Evolutionary conservation across 2,113 vertebrate genomes (phyloP), one percentile per base, ranked within the genome.

Genomic region (Holacanthus passer): DNA sequence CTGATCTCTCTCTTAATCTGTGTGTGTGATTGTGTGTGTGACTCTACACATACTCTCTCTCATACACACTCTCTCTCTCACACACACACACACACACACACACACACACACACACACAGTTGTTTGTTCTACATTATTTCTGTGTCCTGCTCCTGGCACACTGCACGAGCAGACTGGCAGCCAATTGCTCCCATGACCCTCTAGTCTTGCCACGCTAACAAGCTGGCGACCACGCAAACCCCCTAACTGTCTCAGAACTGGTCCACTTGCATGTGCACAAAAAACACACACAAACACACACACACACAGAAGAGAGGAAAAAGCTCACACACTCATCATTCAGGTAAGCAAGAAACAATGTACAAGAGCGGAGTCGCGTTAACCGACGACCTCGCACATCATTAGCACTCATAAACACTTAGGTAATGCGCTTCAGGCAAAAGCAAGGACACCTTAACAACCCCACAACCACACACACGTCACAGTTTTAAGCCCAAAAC

Each of bases 131-230:
- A 81, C 90, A 82, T 92, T 93, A 93, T 92, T 94, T 93, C 92
- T 88, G 88, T 85, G 91, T 86, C 88, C 91, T 85, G 85, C 87
- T 93, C 77, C 93, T 94, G 94, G 89, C 93, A 92, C 82, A 52
- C 88, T 77, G 81, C 87, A 79, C 50, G 22, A 83, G 86, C 93
- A 89, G 90, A 93, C 92, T 94, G 93, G 90, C 93, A 92, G 92
- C 90, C 93, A 94, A 94, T 91, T 91, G 92, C 93, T 95, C 92
- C 93, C 88, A 81, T 93, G 94, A 95, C 93, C 94, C 91, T 87
- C 74, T 69, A 91, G 94, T 91, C 91, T 93, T 88, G 84, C 90
- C 90, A 93, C 86, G 86, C 93, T 95, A 95, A 95, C 93, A 95
- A 95, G 93, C 93, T 94, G 94, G 93, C 93, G 78, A 80, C 86